phyloP scores from a whole-genome alignment of 2,888 invertebrate genomes.

The Tipula helvola region DNA sequence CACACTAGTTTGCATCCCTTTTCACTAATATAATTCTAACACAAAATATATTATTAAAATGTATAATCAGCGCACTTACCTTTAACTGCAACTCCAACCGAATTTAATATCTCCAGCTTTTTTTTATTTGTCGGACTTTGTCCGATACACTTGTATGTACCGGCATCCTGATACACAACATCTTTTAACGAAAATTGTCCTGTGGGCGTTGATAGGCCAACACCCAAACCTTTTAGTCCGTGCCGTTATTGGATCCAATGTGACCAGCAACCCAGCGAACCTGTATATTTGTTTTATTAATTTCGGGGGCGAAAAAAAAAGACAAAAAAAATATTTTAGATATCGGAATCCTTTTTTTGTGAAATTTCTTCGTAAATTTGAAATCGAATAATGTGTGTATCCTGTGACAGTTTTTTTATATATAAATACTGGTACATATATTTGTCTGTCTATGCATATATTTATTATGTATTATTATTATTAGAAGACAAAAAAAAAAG shows the following conservation, averaged over 20 bases:
- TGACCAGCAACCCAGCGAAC: slow-evolving; percentile 52
- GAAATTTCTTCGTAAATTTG: not conserved
- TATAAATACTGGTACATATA: not conserved
- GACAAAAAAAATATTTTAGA: not conserved
- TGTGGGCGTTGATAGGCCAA: slow-evolving; percentile 40
- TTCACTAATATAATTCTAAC: too few relatives aligned
- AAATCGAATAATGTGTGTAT: not conserved
- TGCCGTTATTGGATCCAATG: slow-evolving; percentile 41
- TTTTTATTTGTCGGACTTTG: slow-evolving; percentile 36
- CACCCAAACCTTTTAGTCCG: slow-evolving; percentile 42
- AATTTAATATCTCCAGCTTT: slow-evolving; percentile 41
- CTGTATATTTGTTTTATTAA: slow-evolving; percentile 24
- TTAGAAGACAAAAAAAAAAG: not conserved
- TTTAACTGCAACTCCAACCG: slow-evolving; percentile 41
- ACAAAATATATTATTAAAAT: too few relatives aligned
- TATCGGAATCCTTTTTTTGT: not conserved
- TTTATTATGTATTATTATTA: not conserved
- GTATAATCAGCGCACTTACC: slow-evolving; percentile 32
- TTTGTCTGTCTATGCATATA: not conserved
- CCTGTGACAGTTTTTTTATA: not conserved
- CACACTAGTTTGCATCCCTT: too few relatives aligned
- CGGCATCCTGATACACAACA: slow-evolving; percentile 64
- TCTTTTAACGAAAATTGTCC: slow-evolving; percentile 53
- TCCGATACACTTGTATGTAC: slow-evolving; percentile 59
- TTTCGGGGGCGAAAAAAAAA: too few relatives aligned